Percentiles rank a stretch among this genome's conserved stretches.
These are phyloP conservation scores for Gymnoscopelus braueri DNA, from an alignment of 2,797 vertebrate genomes.

Conservation along the genomic window DNA sequence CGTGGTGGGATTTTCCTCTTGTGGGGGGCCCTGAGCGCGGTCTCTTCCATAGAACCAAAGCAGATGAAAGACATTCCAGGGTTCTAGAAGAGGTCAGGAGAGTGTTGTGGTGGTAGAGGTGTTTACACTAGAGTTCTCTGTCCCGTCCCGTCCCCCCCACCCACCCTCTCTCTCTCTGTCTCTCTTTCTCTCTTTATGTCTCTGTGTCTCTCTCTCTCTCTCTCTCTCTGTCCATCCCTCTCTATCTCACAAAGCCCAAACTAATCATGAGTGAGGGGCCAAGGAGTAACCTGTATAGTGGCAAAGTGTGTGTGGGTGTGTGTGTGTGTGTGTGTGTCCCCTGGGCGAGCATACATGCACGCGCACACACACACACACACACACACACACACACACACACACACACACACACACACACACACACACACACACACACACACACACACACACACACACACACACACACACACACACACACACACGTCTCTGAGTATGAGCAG, in stretches of 20 bases:
- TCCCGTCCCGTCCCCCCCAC: no score
- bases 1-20: constrained; percentile 33
- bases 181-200: no score
- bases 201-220: neutral
- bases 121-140: constrained; percentile 30
- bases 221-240: neutral
- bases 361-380: no score
- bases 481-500: neutral
- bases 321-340: neutral
- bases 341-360: neutral
- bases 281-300: neutral
- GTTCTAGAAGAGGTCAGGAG: constrained; percentile 49
- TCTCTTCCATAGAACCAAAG: constrained; percentile 39
- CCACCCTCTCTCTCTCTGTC: neutral
- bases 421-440: neutral
- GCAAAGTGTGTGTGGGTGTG: constrained; percentile 3
- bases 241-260: constrained; percentile 21
- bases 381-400: no score
- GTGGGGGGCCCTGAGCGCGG: constrained; percentile 32
- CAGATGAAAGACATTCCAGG: constrained; percentile 68
- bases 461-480: neutral
- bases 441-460: no score
- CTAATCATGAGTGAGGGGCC: constrained; percentile 24
- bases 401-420: neutral
- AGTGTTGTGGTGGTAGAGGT: constrained; percentile 45